These are phyloP conservation scores for Himantopus leucocephalus DNA, from an alignment of 2,113 vertebrate species.

Conservation along the genomic window DNA sequence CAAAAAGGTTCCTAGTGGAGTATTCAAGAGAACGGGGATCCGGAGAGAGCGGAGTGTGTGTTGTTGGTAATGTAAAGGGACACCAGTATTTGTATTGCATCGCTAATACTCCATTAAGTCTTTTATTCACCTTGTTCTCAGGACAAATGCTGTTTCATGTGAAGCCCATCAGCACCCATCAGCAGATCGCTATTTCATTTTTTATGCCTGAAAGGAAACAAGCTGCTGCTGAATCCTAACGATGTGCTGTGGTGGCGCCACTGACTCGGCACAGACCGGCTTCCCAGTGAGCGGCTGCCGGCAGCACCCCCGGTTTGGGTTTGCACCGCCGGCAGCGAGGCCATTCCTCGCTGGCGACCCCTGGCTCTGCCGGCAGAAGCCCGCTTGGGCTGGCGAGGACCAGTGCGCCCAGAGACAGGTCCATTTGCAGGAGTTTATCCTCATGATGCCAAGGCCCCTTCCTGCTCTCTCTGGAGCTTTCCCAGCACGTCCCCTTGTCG, in stretches of 20 bases:
- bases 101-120: background rate
- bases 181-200: background rate
- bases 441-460: too few relatives aligned
- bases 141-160: background rate
- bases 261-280: rapidly evolving
- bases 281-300: rapidly evolving
- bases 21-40: background rate
- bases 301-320: background rate
- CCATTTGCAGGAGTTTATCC: rapidly evolving
- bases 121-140: background rate
- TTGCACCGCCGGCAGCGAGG: background rate
- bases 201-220: background rate
- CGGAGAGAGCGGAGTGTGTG: background rate
- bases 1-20: background rate
- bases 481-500: rapidly evolving
- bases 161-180: background rate
- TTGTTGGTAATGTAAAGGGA: background rate
- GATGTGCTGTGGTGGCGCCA: rapidly evolving
- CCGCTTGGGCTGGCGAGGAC: rapidly evolving
- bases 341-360: rapidly evolving
- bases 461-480: background rate
- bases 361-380: background rate
- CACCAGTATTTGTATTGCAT: background rate
- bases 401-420: rapidly evolving
- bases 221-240: background rate